phyloP scores from a whole-genome alignment of 2,113 vertebrate genomes.

The Xenopus borealis region DNA sequence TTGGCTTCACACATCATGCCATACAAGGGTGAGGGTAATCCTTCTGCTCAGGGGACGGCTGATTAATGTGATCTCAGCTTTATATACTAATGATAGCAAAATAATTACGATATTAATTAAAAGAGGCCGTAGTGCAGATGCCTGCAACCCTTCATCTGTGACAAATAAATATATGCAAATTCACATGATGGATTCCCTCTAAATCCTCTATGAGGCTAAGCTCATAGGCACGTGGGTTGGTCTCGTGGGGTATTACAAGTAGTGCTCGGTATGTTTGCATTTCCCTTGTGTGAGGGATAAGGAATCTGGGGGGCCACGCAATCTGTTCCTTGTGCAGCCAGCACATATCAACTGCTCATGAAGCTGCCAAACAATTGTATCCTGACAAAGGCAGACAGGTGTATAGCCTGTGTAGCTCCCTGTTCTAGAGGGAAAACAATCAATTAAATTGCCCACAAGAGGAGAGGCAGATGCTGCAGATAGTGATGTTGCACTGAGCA shows the following conservation, averaged over 20 bases:
- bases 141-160: too few relatives aligned
- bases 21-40: too few relatives aligned
- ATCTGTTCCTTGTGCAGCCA: conserved; percentile 10
- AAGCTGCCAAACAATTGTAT: background rate
- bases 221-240: background rate
- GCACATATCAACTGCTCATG: conserved; percentile 1
- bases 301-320: background rate
- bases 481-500: background rate
- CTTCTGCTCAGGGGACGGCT: too few relatives aligned
- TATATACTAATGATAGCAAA: too few relatives aligned
- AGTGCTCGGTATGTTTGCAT: background rate
- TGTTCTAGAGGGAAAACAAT: conserved; percentile 14
- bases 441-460: conserved; percentile 14
- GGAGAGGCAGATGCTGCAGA: conserved; percentile 6
- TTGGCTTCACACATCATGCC: too few relatives aligned
- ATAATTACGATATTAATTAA: too few relatives aligned
- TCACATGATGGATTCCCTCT: background rate
- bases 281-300: background rate
- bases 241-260: background rate
- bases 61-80: too few relatives aligned
- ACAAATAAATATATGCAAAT: background rate
- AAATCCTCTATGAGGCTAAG: background rate
- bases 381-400: conserved; percentile 25
- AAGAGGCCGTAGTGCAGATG: too few relatives aligned
- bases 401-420: background rate